Conservation (phyloP, 2,113 vertebrate species). For the Laticauda laticaudata region DNA sequence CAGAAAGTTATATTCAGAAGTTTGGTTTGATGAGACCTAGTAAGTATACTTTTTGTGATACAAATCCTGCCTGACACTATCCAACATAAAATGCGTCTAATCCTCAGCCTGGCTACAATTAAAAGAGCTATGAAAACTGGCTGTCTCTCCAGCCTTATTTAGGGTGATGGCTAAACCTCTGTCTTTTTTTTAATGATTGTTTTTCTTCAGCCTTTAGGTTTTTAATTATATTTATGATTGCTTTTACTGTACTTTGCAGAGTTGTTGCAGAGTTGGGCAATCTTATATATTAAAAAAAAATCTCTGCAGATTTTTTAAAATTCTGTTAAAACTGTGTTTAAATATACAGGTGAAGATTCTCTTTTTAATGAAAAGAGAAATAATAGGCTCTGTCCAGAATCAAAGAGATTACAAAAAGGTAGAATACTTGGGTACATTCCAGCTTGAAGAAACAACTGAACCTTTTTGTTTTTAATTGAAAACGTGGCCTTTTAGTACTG, state of each 20-base stretch:
- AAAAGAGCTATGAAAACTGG: neutral
- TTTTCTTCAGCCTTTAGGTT: neutral
- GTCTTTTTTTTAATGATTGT: neutral
- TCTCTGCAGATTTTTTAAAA: neutral
- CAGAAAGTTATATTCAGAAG: neutral
- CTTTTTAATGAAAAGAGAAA: slow-evolving; percentile 15
- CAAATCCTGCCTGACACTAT: neutral
- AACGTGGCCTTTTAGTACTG: slow-evolving; percentile 58
- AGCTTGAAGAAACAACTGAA: slow-evolving; percentile 46
- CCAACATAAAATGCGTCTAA: neutral
- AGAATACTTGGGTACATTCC: slow-evolving; percentile 20
- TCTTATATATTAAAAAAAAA: neutral
- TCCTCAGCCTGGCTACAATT: neutral
- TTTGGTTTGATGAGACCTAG: neutral
- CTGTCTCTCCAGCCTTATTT: neutral
- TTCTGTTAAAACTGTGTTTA: slow-evolving; percentile 16
- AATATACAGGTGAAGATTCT: neutral
- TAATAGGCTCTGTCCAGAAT: slow-evolving; percentile 38
- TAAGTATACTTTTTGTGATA: neutral
- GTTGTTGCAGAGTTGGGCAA: neutral
- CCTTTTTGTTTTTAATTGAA: slow-evolving; percentile 26
- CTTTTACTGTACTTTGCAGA: neutral
- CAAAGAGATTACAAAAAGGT: slow-evolving; percentile 44
- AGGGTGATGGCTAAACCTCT: neutral
- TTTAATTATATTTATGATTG: neutral